These are phyloP conservation scores for Syritta pipiens DNA, from an alignment of 2,888 invertebrate species.

Conservation along the genomic window DNA sequence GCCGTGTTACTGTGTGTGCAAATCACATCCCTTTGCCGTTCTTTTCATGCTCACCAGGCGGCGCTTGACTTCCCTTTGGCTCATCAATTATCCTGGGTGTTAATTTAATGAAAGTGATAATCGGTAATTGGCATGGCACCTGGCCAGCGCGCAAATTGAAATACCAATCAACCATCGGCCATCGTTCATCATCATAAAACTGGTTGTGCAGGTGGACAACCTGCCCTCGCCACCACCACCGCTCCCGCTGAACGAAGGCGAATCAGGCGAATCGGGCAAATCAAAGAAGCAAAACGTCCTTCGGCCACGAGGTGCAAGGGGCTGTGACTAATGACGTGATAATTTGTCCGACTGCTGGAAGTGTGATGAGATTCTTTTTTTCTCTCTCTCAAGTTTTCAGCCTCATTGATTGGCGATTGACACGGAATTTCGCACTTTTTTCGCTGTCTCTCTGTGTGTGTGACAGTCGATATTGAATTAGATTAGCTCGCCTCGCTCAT, in stretches of 20 bases:
- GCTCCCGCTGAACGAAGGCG: too few species aligned
- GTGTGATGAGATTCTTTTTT: conserved; percentile 13
- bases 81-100: conserved; percentile 37
- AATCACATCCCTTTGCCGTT: conserved; percentile 10
- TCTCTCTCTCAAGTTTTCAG: background rate
- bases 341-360: background rate
- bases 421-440: background rate
- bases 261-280: too few species aligned
- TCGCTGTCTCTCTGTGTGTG: background rate
- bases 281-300: too few species aligned
- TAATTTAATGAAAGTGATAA: conserved; percentile 38
- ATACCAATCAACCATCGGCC: conserved; percentile 25
- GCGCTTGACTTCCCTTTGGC: conserved; percentile 14
- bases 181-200: conserved; percentile 24
- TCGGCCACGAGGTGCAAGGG: background rate
- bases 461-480: background rate
- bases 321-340: conserved; percentile 5
- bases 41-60: background rate
- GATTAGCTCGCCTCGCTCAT: background rate
- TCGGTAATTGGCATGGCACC: conserved; percentile 33
- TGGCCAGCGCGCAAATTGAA: conserved; percentile 27
- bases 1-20: conserved; percentile 10
- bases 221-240: background rate
- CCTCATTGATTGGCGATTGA: conserved; percentile 8
- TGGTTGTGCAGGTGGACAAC: conserved; percentile 6